Conservation (phyloP, 2,113 vertebrate species). For the Gulo gulo region DNA sequence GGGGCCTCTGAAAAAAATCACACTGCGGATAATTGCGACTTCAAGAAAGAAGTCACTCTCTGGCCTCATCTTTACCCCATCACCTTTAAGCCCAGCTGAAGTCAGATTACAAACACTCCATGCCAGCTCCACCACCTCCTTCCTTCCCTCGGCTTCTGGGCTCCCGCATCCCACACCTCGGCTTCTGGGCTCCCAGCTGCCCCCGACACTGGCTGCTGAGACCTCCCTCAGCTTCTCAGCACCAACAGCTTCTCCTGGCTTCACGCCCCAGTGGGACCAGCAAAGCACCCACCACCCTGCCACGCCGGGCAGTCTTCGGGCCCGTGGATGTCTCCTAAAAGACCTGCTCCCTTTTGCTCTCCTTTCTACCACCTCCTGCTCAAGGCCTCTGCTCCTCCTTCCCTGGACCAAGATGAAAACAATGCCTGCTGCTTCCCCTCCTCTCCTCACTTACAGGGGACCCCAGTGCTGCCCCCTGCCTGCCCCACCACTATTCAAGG, state of each 20-base stretch:
- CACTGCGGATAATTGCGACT: background rate
- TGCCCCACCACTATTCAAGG: background rate
- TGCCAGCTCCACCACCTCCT: background rate
- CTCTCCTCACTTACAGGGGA: background rate
- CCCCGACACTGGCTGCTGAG: too few species aligned
- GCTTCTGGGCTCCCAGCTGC: background rate
- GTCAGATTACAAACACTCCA: background rate
- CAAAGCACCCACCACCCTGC: background rate
- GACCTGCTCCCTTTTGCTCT: background rate
- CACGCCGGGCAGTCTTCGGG: accelerated
- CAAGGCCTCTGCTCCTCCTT: background rate
- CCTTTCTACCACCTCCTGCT: too few species aligned
- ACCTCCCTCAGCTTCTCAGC: accelerated
- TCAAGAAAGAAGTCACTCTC: background rate
- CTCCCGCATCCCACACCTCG: background rate
- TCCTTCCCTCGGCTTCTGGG: background rate
- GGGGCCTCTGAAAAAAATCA: background rate
- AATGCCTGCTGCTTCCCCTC: background rate
- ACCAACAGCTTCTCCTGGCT: background rate
- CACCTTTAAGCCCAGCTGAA: background rate
- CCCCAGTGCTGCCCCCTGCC: too few species aligned
- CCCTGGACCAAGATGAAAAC: background rate
- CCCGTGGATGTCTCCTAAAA: background rate
- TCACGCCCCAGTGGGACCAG: background rate
- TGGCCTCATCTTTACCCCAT: background rate